Conservation (phyloP, 2,797 vertebrate species). For the Sardinella longiceps region DNA sequence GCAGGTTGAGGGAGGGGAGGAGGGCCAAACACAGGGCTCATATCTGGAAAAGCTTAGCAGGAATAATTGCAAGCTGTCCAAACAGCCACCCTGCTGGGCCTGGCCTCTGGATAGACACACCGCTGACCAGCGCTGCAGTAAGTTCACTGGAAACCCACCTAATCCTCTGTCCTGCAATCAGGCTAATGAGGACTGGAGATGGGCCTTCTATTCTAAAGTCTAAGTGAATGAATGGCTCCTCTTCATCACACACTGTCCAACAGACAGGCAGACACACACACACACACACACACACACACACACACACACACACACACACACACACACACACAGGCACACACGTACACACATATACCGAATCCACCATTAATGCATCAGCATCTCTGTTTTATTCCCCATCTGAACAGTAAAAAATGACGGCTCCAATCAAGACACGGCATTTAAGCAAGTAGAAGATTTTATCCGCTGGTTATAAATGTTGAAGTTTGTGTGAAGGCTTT, state of each 20-base stretch:
- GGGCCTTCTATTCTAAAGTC: background rate
- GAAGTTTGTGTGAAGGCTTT: conserved; percentile 62
- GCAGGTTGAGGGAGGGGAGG: conserved; percentile 58
- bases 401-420: background rate
- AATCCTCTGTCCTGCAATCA: conserved; percentile 31
- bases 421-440: background rate
- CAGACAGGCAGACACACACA: background rate
- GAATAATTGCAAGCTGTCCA: conserved; percentile 73
- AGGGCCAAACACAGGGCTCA: conserved; percentile 59
- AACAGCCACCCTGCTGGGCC: conserved; percentile 59
- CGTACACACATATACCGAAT: background rate
- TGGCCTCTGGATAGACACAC: conserved; percentile 52
- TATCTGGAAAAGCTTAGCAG: conserved; percentile 71
- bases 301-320: background rate
- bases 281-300: background rate
- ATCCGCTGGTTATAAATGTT: conserved; percentile 54
- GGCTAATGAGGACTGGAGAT: conserved; percentile 36
- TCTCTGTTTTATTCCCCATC: background rate
- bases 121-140: conserved; percentile 44
- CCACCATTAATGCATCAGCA: conserved; percentile 2
- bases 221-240: background rate
- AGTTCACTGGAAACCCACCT: conserved; percentile 34
- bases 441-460: conserved; percentile 23
- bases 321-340: background rate
- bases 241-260: background rate